Percentiles rank a stretch among this genome's conserved stretches.
phyloP scores from a whole-genome alignment of 2,888 invertebrate species.

The Cerceris ruficornis region DNA sequence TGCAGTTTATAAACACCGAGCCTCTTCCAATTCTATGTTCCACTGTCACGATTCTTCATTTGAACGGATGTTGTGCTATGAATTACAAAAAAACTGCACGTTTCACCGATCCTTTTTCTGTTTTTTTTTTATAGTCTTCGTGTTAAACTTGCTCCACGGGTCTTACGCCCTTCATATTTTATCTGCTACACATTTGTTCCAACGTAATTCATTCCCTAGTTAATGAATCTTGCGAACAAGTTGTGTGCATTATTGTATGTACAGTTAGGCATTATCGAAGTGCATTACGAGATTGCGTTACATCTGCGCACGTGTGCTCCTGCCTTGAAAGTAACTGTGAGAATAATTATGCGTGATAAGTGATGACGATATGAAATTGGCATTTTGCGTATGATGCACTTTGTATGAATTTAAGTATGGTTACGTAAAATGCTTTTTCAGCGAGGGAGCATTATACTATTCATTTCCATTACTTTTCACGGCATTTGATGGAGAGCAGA shows the following conservation, averaged over 20 bases:
- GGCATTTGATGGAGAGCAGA: constrained; percentile 3
- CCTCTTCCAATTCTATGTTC: constrained; percentile 14
- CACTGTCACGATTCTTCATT: not conserved
- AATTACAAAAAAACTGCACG: constrained; percentile 32
- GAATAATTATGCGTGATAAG: constrained; percentile 18
- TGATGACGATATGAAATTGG: not conserved
- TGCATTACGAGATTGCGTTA: constrained; percentile 31
- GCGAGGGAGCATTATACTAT: not conserved
- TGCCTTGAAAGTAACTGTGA: constrained; percentile 24
- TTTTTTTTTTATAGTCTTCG: constrained; percentile 41
- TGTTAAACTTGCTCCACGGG: constrained; percentile 27
- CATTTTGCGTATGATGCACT: constrained; percentile 10
- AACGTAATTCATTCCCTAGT: constrained; percentile 63
- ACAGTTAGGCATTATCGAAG: constrained; percentile 47
- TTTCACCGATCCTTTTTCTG: constrained; percentile 30
- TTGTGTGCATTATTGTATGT: constrained; percentile 51
- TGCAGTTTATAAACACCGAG: constrained; percentile 7
- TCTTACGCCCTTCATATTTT: constrained; percentile 23
- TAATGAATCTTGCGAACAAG: constrained; percentile 51
- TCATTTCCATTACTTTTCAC: not conserved
- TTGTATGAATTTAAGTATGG: constrained; percentile 4
- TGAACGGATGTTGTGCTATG: constrained; percentile 42
- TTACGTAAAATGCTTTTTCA: not conserved
- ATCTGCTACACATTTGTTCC: constrained; percentile 42
- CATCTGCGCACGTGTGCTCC: constrained; percentile 13